Percentiles rank a stretch among this genome's conserved stretches.
Evolutionary conservation across 2,888 invertebrate species (phyloP).

Genomic region (Pherbina coryleti): DNA sequence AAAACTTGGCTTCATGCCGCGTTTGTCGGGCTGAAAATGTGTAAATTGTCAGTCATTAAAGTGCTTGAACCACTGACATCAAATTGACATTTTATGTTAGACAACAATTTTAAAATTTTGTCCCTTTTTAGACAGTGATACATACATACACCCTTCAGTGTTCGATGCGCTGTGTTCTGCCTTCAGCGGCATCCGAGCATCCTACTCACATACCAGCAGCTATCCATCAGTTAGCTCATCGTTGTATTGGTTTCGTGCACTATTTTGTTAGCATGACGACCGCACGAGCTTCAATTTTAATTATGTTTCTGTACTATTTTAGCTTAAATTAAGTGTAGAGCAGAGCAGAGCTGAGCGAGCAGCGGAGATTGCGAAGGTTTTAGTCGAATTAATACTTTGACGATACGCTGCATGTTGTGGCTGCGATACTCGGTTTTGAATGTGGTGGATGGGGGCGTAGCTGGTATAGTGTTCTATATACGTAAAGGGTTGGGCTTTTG

Average conservation of each 20-base stretch:
- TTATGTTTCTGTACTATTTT: conserved; percentile 14
- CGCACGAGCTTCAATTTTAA: conserved; percentile 7
- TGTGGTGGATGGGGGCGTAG: background rate
- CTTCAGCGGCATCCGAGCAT: too few species aligned
- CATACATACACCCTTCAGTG: too few species aligned
- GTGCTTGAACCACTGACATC: too few species aligned
- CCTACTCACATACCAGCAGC: too few species aligned
- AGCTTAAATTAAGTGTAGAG: conserved; percentile 6
- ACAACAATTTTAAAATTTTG: too few species aligned
- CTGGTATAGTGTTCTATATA: too few species aligned
- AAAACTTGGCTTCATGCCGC: too few species aligned
- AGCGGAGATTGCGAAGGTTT: background rate
- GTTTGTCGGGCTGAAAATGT: too few species aligned
- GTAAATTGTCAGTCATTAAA: too few species aligned
- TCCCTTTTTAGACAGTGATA: too few species aligned
- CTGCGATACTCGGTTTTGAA: background rate
- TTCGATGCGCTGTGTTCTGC: too few species aligned
- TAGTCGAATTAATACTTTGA: conserved; percentile 15
- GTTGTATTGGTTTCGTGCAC: background rate
- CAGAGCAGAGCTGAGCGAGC: background rate
- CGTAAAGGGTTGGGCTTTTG: background rate
- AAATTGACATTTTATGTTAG: too few species aligned
- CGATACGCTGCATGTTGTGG: conserved; percentile 28
- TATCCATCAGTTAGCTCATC: background rate
- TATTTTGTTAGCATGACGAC: background rate